A percentile compares a stretch with the other conserved stretches of the same genome.
phyloP scores from a whole-genome alignment of 2,113 vertebrate genomes.

The Phodopus roborovskii region DNA sequence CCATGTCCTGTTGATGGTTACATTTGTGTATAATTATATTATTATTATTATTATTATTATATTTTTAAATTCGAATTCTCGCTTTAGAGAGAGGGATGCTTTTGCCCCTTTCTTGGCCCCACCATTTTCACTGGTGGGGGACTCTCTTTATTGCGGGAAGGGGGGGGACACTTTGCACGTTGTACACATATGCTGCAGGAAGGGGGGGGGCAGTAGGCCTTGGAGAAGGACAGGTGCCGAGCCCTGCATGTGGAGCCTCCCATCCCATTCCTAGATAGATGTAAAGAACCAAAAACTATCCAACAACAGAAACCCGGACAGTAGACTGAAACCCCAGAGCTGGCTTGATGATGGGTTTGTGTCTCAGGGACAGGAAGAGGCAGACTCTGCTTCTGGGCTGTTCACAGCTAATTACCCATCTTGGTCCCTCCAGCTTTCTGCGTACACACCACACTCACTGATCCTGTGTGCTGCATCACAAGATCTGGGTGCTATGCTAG shows the following conservation, averaged over 20 bases:
- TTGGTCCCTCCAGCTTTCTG: neutral
- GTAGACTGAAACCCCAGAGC: conserved; percentile 70
- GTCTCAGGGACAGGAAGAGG: conserved; percentile 39
- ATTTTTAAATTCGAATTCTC: conserved; percentile 83
- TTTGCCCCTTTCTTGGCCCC: conserved; percentile 64
- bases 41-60: conserved; percentile 84
- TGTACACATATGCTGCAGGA: conserved; percentile 84
- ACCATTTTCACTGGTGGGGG: conserved; percentile 73
- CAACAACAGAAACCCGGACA: conserved; percentile 55
- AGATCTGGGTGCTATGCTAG: neutral
- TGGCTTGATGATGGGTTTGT: conserved; percentile 33
- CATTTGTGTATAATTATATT: conserved; percentile 84
- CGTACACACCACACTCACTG: neutral
- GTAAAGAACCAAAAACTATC: conserved; percentile 80
- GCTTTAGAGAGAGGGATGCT: conserved; percentile 76
- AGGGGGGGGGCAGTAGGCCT: conserved; percentile 70
- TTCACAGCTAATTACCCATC: neutral
- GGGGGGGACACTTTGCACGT: conserved; percentile 83
- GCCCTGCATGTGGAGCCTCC: conserved; percentile 76
- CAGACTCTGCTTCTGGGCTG: neutral
- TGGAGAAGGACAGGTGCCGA: conserved; percentile 73
- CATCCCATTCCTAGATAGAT: conserved; percentile 67
- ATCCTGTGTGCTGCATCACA: neutral
- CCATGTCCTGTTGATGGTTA: conserved; percentile 80
- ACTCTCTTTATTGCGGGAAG: conserved; percentile 73